Evolutionary conservation across 2,797 vertebrate species (phyloP), one percentile per base, ranked within the genome.

Genomic region (Adrianichthys oophorus): DNA sequence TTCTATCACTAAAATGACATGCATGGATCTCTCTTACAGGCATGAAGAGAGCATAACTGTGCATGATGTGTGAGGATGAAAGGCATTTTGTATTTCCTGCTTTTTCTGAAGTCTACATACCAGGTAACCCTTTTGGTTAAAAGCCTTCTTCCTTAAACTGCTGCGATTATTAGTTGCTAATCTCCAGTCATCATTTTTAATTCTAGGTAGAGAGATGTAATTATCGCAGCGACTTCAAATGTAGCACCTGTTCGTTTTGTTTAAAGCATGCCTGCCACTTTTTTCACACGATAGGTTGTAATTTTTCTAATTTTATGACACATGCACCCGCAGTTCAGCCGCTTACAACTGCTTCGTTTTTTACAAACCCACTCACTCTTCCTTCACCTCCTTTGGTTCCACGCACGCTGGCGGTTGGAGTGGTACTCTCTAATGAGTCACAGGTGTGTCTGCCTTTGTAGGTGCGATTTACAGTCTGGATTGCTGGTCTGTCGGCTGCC

Each of bases 401-500:
- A 63, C 6, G 4, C 24, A 23, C 57, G 47, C 49, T 57, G 32
- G 21, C 53, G 56, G 55, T 55, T 53, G 8, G 29, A 56, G 37
- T 52, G 52, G 14, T 17, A 41, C 41, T 70, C 42, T 45, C 48
- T 46, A 56, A 48, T 59, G 48, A 71, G 53, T 78, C 63, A 65
- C 65, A 64, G 44, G 37, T 48, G 48, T 41, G n/a, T 49, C 42
- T 65, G 45, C 15, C 40, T 48, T 52, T 49, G 17, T 41, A 29
- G 29, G 37, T 52, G 45, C 41, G 24, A 62, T 59, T 72, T 58
- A 56, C 26, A 29, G 19, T 52, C 23, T 24, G 17, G 13, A 48
- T 44, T 48, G 19, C 47, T 48, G 50, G 18, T 45, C 13, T 55
- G 17, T 63, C n/a, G 55, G 40, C 24, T 43, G 26, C 43, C 26